These are phyloP conservation scores for Grus americana DNA, from an alignment of 2,113 vertebrate species.

Conservation along the genomic window DNA sequence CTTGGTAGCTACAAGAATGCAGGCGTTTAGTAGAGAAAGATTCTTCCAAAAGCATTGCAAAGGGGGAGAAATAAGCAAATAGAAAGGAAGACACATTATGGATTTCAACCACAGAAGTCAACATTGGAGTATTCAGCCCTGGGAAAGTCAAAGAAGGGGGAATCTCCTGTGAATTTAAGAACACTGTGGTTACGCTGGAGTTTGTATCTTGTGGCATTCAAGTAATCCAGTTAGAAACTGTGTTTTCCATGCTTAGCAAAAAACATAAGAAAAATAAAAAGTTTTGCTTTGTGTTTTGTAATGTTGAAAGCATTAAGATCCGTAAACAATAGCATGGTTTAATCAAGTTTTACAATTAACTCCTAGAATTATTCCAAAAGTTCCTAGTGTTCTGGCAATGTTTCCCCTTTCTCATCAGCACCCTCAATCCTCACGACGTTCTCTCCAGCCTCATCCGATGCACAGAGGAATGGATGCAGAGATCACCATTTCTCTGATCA, in stretches of 20 bases:
- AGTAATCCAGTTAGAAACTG: constrained; percentile 16
- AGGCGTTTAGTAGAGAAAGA: not conserved
- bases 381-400: not conserved
- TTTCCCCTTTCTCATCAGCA: not conserved
- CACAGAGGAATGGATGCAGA: not conserved
- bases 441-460: not conserved
- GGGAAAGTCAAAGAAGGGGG: not conserved
- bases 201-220: constrained; percentile 6
- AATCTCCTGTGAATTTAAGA: constrained; percentile 17
- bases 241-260: not conserved
- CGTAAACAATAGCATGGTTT: constrained; percentile 35
- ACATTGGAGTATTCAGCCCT: not conserved
- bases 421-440: accelerated
- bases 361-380: not conserved
- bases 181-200: not conserved
- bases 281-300: not conserved
- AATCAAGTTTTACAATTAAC: constrained; percentile 49
- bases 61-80: not conserved
- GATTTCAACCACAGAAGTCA: not conserved
- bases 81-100: not conserved
- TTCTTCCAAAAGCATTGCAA: not conserved
- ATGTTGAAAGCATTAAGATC: constrained; percentile 35
- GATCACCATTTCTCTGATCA: not conserved
- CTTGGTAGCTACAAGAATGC: not conserved
- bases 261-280: not conserved